phyloP scores from a whole-genome alignment of 2,888 invertebrate species.

The Dryococelus australis region DNA sequence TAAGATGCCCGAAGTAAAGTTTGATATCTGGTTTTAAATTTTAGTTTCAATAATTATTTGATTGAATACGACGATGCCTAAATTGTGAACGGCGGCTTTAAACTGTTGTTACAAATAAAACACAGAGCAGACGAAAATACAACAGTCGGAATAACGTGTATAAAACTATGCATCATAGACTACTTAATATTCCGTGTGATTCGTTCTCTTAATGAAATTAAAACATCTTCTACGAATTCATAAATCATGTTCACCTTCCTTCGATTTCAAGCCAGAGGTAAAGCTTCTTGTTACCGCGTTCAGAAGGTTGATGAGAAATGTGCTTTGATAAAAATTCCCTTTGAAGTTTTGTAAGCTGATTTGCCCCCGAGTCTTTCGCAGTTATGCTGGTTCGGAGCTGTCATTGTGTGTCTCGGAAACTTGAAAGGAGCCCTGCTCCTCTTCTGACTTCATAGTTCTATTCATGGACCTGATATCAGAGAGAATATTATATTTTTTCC shows the following conservation, averaged over 20 bases:
- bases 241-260: not conserved
- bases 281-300: not conserved
- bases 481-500: not conserved
- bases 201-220: not conserved
- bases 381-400: not conserved
- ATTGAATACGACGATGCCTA: too few species aligned
- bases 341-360: constrained; percentile 3
- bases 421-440: not conserved
- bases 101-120: too few species aligned
- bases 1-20: too few species aligned
- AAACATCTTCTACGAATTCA: not conserved
- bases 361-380: not conserved
- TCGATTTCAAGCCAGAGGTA: not conserved
- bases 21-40: too few species aligned
- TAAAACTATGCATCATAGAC: too few species aligned
- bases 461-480: not conserved
- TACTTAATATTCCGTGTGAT: too few species aligned
- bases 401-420: not conserved
- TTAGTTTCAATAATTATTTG: too few species aligned
- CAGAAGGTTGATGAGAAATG: not conserved
- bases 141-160: too few species aligned
- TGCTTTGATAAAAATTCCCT: constrained; percentile 16
- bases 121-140: too few species aligned
- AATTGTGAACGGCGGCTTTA: too few species aligned
- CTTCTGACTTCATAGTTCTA: not conserved